A percentile compares a stretch with the other conserved stretches of the same genome.
Conservation (phyloP, 2,797 vertebrate species). For the Micromesistius poutassou region DNA sequence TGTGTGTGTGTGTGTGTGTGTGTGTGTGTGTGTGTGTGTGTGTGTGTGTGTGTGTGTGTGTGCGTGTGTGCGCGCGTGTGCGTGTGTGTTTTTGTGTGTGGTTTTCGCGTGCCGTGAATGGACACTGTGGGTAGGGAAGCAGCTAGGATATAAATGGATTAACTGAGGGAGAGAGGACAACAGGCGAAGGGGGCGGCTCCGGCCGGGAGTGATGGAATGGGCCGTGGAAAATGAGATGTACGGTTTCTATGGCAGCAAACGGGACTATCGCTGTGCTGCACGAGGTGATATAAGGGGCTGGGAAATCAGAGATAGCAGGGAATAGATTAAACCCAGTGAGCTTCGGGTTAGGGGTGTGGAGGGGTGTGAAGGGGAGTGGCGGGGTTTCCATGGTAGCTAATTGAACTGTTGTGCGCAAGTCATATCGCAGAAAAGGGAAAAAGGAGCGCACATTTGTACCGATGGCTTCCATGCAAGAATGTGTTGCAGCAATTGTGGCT, state of each 20-base stretch:
- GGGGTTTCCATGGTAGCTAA: constrained; percentile 36
- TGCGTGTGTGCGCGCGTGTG: constrained; percentile 8
- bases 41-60: neutral
- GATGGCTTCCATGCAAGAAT: too few relatives aligned
- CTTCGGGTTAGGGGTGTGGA: constrained; percentile 10
- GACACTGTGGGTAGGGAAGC: neutral
- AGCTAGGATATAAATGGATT: constrained; percentile 5
- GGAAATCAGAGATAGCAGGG: constrained; percentile 19
- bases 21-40: too few relatives aligned
- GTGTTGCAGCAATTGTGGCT: too few relatives aligned
- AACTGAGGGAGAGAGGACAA: constrained; percentile 8
- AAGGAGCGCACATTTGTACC: too few relatives aligned
- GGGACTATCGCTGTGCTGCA: constrained; percentile 27
- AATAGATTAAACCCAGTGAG: constrained; percentile 18
- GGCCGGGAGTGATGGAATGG: constrained; percentile 40
- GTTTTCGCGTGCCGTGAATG: too few relatives aligned
- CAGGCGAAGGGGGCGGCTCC: constrained; percentile 9
- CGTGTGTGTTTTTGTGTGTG: constrained; percentile 2
- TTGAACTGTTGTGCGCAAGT: constrained; percentile 3
- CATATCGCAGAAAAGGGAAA: neutral
- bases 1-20: constrained; percentile 2
- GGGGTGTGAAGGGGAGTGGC: constrained; percentile 3
- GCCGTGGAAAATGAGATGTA: constrained; percentile 50
- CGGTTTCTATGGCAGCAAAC: constrained; percentile 53
- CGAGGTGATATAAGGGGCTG: constrained; percentile 18